Base-by-base conservation (phyloP, 1,140 invertebrate species). In the Calosoma granatense region DNA sequence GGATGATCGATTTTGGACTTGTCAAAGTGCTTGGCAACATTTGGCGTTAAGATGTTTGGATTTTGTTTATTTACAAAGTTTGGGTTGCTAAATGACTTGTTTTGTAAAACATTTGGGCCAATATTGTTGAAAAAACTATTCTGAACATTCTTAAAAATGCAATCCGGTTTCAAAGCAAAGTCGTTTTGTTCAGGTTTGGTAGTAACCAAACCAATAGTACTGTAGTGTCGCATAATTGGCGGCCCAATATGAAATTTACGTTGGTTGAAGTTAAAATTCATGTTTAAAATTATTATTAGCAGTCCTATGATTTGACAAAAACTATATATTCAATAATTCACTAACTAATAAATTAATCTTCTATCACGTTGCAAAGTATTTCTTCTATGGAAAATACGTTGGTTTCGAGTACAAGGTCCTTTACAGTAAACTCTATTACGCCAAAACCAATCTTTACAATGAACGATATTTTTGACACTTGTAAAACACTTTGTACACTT, bases 61-160 rank as follows among this genome's bases (percentile, higher is more conserved):
- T 26, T 20, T 12, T 51, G 53, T 22, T 59, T 56, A 53, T 60
- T 63, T 19, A 63, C 58, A 56, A 63, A 60, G 54, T 63, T 63
- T 20, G 56, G 60, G 19, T 63, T 63, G 15, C 51, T 51, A 55
- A 63, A 63, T 1, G 22, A 9, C 54, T 57, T 63, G 17, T 47
- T 47, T 47, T 3, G 3, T 30, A 30, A 30, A 6, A 30, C 26
- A 30, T 14, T 30, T 6, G 26, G 6, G 9, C 9, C 41, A 17
- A 12, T 12, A 47, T 9, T 4, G n/a, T 17, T 47, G 41, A 47
- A 47, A 17, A 47, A 47, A 4, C 26, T 36, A n/a, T n/a, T 36
- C n/a, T 36, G 26, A 36, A n/a, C 26, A n/a, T n/a, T n/a, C 6
- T 36, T 6, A 6, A 36, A n/a, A 12, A 47, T 47, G 4, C 3